A percentile compares a stretch with the other conserved stretches of the same genome.
Evolutionary conservation across 2,113 vertebrate species (phyloP).

Genomic region (Pyxicephalus adspersus): DNA sequence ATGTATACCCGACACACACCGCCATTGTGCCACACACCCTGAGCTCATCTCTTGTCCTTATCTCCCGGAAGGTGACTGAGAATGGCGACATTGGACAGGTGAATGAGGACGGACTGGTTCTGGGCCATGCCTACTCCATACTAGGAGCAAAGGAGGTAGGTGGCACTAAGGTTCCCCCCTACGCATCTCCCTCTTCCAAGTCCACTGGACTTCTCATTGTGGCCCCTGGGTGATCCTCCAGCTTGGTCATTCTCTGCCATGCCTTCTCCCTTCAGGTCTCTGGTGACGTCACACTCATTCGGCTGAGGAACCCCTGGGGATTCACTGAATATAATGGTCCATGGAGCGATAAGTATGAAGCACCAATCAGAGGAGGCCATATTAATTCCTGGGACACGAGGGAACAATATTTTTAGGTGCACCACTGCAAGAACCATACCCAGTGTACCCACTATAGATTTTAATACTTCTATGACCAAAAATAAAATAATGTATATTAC

Average conservation of each 20-base stretch:
- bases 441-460: too few species aligned
- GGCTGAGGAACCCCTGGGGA: conserved; percentile 81
- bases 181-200: too few species aligned
- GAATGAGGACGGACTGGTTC: conserved; percentile 71
- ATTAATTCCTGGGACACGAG: too few species aligned
- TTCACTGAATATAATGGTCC: conserved; percentile 76
- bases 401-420: too few species aligned
- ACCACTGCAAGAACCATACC: too few species aligned
- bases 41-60: too few species aligned
- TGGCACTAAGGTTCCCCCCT: background rate
- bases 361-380: background rate
- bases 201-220: too few species aligned
- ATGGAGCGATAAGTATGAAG: conserved; percentile 78
- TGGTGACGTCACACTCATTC: conserved; percentile 64
- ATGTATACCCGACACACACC: background rate
- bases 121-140: conserved; percentile 78
- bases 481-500: too few species aligned
- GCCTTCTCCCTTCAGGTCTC: conserved; percentile 24
- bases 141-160: conserved; percentile 70
- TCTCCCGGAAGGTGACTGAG: conserved; percentile 1
- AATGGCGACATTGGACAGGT: background rate
- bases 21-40: background rate
- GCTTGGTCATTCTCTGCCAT: background rate
- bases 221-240: background rate
- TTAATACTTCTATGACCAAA: too few species aligned